These are phyloP conservation scores for Lucilia cuprina DNA, from an alignment of 1,140 invertebrate genomes.

Conservation along the genomic window DNA sequence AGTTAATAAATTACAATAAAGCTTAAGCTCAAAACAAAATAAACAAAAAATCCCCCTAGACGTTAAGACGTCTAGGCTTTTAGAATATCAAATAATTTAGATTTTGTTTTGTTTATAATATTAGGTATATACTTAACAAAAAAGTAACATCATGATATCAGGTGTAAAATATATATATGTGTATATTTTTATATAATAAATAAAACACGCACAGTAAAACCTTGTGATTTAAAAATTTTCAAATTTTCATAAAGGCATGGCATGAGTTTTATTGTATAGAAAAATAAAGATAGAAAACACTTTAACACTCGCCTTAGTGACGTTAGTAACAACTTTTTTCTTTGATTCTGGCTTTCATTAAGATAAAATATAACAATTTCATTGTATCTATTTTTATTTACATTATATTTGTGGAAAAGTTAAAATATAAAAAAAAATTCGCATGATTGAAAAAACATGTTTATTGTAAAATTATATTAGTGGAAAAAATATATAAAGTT, in stretches of 20 bases:
- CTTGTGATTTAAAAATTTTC: background rate
- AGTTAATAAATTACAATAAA: background rate
- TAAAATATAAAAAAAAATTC: background rate
- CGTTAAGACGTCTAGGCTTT: background rate
- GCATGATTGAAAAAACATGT: constrained; percentile 1
- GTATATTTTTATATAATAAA: background rate
- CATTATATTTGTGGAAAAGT: background rate
- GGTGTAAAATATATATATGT: background rate
- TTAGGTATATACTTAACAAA: no score
- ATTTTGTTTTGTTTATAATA: no score
- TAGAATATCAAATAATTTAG: background rate
- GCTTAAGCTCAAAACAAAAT: background rate
- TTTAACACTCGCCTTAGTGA: background rate
- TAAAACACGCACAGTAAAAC: background rate
- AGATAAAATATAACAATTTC: background rate
- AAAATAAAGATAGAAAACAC: background rate
- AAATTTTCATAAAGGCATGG: background rate
- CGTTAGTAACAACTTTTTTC: background rate
- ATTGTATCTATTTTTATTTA: background rate
- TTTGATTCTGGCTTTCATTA: no score
- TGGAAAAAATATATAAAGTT: background rate
- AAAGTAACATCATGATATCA: background rate
- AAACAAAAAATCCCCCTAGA: background rate
- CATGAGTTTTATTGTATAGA: background rate
- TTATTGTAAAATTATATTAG: background rate